Base-by-base conservation (phyloP, 1,140 invertebrate species). In the Drosophila dunni region DNA sequence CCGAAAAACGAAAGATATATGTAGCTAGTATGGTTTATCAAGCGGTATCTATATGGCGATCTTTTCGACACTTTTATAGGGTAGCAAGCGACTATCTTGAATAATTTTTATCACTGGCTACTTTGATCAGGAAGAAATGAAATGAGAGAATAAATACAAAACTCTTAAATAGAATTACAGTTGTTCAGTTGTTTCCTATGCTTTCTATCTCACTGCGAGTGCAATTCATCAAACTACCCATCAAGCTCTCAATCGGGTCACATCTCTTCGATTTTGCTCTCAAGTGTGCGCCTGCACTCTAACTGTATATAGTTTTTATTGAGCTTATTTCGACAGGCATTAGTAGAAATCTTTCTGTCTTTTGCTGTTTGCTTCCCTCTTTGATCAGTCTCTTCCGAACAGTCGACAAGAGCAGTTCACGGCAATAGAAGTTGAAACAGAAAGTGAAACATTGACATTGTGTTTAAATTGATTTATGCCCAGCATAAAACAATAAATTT, bases 241-340 rank as follows among this genome's bases (percentile, higher is more conserved):
- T n/a, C 5, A 46, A 4, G 2, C 45, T 62, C 45, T 61, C 44
- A 36, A 10, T 20, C 2, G 10, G 13, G 40, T 54, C 13, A 11
- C 10, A 24, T 60, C 66, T 67, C 53, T 73, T 38, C 29, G 20
- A 45, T 71, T 56, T 38, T 50, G 8, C 60, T 78, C 50, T 36
- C 75, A 11, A 60, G 64, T 54, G 57, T 15, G 15, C 38, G 67
- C 58, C 54, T 50, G 24, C 40, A 3, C 46, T 56, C 13, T 65
- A 79, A 77, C 70, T 74, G 57, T 66, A 53, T 24, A 72, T 56
- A 40, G 11, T 45, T 36, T 46, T 33, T 53, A 79, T 81, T 63
- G 81, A 73, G 79, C 48, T 33, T 65, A 62, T 57, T 80, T 81
- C 75, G 78, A 78, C 78, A 82, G 69, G 58, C 77, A 71, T 66